Evolutionary conservation across 2,797 vertebrate genomes (phyloP), one percentile per base, ranked within the genome.

Genomic region (Sciurus carolinensis): DNA sequence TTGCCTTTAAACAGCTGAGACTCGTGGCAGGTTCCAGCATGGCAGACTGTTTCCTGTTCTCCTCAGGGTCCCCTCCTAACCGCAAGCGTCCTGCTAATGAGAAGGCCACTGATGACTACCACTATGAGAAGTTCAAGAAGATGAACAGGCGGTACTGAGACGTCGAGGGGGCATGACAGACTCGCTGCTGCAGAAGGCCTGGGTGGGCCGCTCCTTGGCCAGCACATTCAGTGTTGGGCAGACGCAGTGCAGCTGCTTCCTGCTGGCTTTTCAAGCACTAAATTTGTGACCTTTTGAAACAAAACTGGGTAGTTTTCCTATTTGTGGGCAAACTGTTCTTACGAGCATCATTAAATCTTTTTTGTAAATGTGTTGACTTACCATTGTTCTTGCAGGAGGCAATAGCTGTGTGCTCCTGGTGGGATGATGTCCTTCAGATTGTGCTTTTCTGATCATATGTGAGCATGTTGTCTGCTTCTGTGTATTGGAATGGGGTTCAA

Each of bases 121-220:
- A 99, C 97, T 99, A 99, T 30, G 99, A 99, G 98, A 99, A 99
- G 97, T 99, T 99, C 98, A 99, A 99, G 99, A 99, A 99, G 98
- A 99, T 99, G 99, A 99, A 99, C 94, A 98, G 99, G 39, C 97
- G 99, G 96, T 99, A 99, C 94, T 99, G 95, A 99, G 52, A 0
- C 22, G 2, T 26, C 30, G 71, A 39, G n/a, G 12, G 36, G 73
- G 64, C 7, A 39, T 18, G 2, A 18, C 39, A 3, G 4, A 5
- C 57, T 24, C 8, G 54, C 57, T 14, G 26, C 28, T 42, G 42
- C 86, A 52, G 50, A 17, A n/a, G 71, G 72, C 79, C 66, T 20
- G 28, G 89, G 26, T 36, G 62, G 42, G 52, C 64, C 5, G 69
- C 75, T 39, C 18, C 1, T 2, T 10, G 13, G 7, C 82, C 18